Evolutionary conservation across 1,140 invertebrate genomes (phyloP), one percentile per base, ranked within the genome.

Genomic region (Formica exsecta): DNA sequence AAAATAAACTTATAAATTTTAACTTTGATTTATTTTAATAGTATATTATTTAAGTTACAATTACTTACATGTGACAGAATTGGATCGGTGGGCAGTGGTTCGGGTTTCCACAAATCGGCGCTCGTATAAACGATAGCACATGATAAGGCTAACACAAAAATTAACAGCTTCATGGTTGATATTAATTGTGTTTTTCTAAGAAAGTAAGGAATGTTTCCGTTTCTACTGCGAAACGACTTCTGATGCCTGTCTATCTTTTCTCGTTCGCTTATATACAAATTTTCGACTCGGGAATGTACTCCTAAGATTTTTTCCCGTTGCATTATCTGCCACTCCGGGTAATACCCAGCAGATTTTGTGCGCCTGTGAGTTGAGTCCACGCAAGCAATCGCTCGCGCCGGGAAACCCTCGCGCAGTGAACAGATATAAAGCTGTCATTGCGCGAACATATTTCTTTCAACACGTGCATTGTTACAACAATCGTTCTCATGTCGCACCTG

Each of bases 201-300:
- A 61, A 61, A 16, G 25, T 71, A 41, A 7, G 51, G n/a, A 61
- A 81, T 83, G 68, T 48, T 61, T 25, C 25, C 25, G 38, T 25
- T 83, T 62, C 25, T 74, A 83, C 25, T 74, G 19, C 4, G 11
- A 36, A 83, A 41, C 68, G 1, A 62, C 68, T 83, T 83, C 25
- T 83, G 79, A 81, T 83, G 79, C 79, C 22, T 74, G 54, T 83
- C 41, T 41, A 29, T 8, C 5, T 32, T 36, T 16, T 4, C 11
- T 61, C 79, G 38, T n/a, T 19, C 16, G 68, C 68, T 83, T 83
- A 74, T 83, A 83, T 83, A 83, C 54, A 19, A 73, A 73, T 74
- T 62, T 61, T 13, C 25, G 29, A 22, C 4, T 2, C 68, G 79
- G 79, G 79, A 68, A 83, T 83, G 29, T 74, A 83, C 79, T 44